Evolutionary conservation across 2,113 vertebrate species (phyloP), one percentile per base, ranked within the genome.

Genomic region (Erythrocercus mccallii): DNA sequence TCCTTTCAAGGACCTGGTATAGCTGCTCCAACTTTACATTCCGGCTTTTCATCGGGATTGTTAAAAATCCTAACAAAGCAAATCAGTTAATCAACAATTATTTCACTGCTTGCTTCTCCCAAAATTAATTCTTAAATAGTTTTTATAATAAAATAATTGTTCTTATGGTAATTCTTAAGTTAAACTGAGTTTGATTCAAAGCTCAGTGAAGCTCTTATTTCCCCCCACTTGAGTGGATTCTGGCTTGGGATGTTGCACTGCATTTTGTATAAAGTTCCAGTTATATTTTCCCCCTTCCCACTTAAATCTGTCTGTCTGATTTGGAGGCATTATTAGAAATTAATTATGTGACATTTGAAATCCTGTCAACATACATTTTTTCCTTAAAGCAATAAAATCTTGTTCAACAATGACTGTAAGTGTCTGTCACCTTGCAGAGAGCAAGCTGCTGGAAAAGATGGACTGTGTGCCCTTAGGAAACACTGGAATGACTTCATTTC

Each of bases 381-480:
- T 62, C 33, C 56, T 83, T 45, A 81, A 72, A 61, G 30, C 45
- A 56, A 23, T 68, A 68, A 86, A 62, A 79, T 13, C 50, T 69
- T 70, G 45, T 83, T 76, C 56, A 83, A 53, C 45, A 22, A 19
- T 62, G 56, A 15, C 64, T 70, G 10, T 47, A 45, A 80, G 62
- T 53, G 40, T 57, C 42, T 79, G 30, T 89, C 31, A 69, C 87
- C 54, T 79, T 61, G 40, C 25, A n/a, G 78, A 79, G 73, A 92
- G 24, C 44, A 28, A 69, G 14, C 31, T 86, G 60, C 71, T 94
- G 84, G 69, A 72, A 83, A 88, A 81, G 89, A 89, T 80, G 56
- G 51, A 71, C 66, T 79, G 33, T 60, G 81, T 92, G 94, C 70
- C 86, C 62, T 92, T 50, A 93, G 89, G 86, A 95, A 79, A 93